Evolutionary conservation across 2,113 vertebrate genomes (phyloP), one percentile per base, ranked within the genome.

Genomic region (Anser cygnoides): DNA sequence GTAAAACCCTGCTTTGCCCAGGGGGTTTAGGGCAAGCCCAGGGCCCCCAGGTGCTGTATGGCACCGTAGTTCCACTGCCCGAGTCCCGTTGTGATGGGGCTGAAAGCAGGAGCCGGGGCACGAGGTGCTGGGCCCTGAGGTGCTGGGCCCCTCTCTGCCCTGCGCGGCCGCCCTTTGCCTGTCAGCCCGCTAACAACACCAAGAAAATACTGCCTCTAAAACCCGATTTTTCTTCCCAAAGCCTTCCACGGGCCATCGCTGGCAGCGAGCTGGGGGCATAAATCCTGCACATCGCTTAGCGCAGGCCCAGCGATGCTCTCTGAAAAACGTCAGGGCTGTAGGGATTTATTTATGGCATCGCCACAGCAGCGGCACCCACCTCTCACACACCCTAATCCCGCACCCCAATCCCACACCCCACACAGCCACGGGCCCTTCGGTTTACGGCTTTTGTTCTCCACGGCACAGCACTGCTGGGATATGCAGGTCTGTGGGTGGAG

Each of bases 81-180:
- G 21, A 3, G 33, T 17, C 13, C 29, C 8, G 1, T 7, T 9
- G 41, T 52, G 19, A 5, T 0, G 2, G 21, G 21, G 7, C 5
- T 26, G 3, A 16, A 26, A 35, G n/a, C 43, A 7, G n/a, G 28
- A 7, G 28, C 5, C 2, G 1, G n/a, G 54, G 33, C 25, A 35
- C 4, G 2, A 9, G 52, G 25, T 10, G 39, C 49, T 23, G 49
- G 20, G 20, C 46, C 46, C 46, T 10, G 20, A 49, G 46, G 46
- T 49, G 46, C 46, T 49, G 23, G 35, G 39, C 23, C 33, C 35
- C 2, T 2, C 49, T 21, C 22, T 21, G 37, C 4, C 2, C 10
- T 46, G 44, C 19, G 3, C 59, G 13, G 61, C 61, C 13, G 41
- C 71, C 13, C 50, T 46, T 39, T 33, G 26, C 50, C 28, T 28